phyloP scores from a whole-genome alignment of 2,113 vertebrate genomes.

The Andinoacara biseriatus region DNA sequence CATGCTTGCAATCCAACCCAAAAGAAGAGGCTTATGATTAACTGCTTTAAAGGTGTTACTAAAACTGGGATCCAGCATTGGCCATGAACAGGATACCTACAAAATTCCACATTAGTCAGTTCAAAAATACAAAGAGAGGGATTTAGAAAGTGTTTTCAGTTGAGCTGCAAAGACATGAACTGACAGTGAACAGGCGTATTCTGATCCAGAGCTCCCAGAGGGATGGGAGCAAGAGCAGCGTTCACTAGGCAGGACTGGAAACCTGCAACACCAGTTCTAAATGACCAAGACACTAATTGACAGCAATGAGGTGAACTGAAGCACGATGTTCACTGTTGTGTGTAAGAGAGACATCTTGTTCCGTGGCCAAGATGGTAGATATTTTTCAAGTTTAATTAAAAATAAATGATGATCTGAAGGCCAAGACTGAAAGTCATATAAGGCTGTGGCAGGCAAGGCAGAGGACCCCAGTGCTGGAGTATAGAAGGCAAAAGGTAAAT shows the following conservation, averaged over 20 bases:
- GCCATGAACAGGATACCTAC: slow-evolving; percentile 95
- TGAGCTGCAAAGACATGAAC: no score
- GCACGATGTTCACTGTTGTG: neutral
- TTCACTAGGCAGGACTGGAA: neutral
- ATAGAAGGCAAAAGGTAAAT: no score
- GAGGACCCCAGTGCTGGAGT: no score
- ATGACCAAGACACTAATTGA: neutral
- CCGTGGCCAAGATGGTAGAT: no score
- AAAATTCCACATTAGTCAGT: neutral
- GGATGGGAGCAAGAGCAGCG: neutral
- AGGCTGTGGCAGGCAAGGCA: no score
- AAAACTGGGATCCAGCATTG: slow-evolving; percentile 94
- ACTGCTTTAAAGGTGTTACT: neutral
- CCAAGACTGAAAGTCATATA: neutral
- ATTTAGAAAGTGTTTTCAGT: no score
- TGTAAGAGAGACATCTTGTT: no score
- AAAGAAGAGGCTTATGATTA: slow-evolving; percentile 30
- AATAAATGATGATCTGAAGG: neutral
- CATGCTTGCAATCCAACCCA: slow-evolving; percentile 93
- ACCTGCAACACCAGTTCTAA: no score
- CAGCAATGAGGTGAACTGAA: neutral
- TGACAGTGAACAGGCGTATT: neutral
- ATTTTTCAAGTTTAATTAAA: no score
- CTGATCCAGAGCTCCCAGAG: neutral
- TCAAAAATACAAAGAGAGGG: no score